Evolutionary conservation across 1,140 invertebrate genomes (phyloP), one percentile per base, ranked within the genome.

Genomic region (Zaprionus camerounensis): DNA sequence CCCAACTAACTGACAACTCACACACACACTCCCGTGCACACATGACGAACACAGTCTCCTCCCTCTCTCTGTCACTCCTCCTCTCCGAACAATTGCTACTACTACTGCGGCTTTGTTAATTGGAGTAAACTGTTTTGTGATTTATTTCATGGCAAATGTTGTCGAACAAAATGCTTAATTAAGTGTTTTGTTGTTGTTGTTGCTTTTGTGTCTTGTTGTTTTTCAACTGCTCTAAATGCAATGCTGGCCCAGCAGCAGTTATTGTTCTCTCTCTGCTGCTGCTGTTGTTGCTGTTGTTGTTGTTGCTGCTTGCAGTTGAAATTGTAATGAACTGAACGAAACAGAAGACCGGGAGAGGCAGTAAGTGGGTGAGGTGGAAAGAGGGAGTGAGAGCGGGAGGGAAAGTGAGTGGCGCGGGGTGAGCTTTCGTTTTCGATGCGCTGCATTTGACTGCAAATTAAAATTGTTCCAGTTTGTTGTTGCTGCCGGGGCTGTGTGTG

Each of bases 151-250:
- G 65, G 57, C 46, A 84, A 67, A 63, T 71, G 72, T 64, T 68
- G 66, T 65, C 51, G 36, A 85, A 71, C 69, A 81, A 84, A 84
- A 84, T 81, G 78, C 82, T 81, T 84, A 81, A 84, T 84, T 81
- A 85, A 81, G 82, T 75, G 26, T 66, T 62, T 53, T 76, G 57
- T 62, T 34, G 31, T 28, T 28, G 26, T 34, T 34, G 31, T 34
- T 34, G 59, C 17, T 62, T 44, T 62, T 62, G 36, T 61, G 12
- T 38, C 13, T 38, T 38, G 17, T 24, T 61, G 17, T 11, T 26
- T 26, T 28, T 26, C 5, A 12, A 53, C 55, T n/a, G 24, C 3
- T 28, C 38, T 55, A 55, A 61, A 53, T 61, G 67, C 67, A 62
- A 61, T 38, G 12, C 12, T 20, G 31, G 13, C 12, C 36, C 31